Evolutionary conservation across 1,140 invertebrate species (phyloP).

Genomic region (Hylaeus volcanicus): DNA sequence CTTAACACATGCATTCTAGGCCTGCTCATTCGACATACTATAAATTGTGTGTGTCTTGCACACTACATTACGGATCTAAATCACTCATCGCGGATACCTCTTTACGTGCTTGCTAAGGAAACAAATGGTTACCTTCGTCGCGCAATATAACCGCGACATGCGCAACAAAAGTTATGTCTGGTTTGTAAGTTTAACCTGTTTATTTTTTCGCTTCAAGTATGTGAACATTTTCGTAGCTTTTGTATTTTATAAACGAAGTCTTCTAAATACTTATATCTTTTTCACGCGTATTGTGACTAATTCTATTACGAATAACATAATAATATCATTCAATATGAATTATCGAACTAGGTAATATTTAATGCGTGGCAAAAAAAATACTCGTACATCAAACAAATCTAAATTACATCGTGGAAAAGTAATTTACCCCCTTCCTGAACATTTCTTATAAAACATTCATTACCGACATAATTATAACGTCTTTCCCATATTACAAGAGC

Average conservation of each 20-base stretch:
- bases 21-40: not conserved
- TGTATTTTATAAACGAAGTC: too few relatives aligned
- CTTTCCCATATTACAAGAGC: too few relatives aligned
- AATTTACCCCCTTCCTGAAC: too few relatives aligned
- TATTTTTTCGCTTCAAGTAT: too few relatives aligned
- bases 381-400: too few relatives aligned
- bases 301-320: not conserved
- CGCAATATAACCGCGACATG: not conserved
- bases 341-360: too few relatives aligned
- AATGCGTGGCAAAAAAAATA: too few relatives aligned
- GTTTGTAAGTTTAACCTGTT: not conserved
- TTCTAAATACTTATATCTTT: not conserved
- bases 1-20: not conserved
- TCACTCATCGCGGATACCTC: constrained; percentile 9
- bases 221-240: too few relatives aligned
- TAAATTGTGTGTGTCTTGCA: not conserved
- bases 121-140: constrained; percentile 6
- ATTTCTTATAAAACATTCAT: too few relatives aligned
- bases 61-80: not conserved
- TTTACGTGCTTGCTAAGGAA: not conserved
- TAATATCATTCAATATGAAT: not conserved
- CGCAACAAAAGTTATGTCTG: not conserved
- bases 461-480: too few relatives aligned
- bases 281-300: not conserved
- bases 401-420: too few relatives aligned